These are phyloP conservation scores for Calameuta idolon DNA, from an alignment of 2,888 invertebrate species.

Conservation along the genomic window DNA sequence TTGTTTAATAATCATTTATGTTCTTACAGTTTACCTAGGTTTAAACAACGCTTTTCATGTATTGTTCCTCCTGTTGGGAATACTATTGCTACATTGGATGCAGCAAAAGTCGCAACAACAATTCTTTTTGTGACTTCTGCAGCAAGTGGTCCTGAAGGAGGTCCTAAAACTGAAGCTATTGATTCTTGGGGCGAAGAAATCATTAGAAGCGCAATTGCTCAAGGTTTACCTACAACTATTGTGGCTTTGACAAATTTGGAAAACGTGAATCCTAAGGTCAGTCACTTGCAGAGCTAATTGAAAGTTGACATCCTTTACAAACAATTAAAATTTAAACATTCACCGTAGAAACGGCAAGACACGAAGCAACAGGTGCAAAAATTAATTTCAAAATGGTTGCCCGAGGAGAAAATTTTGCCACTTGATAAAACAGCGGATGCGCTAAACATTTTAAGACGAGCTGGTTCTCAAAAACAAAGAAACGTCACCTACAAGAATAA, in stretches of 20 bases:
- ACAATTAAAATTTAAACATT: conserved; percentile 14
- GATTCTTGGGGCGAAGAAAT: conserved; percentile 86
- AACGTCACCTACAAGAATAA: conserved; percentile 80
- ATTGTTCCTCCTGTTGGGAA: conserved; percentile 80
- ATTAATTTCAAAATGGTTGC: conserved; percentile 78
- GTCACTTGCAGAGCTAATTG: neutral
- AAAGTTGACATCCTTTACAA: conserved; percentile 6
- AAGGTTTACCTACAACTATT: conserved; percentile 84
- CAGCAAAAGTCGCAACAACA: conserved; percentile 89
- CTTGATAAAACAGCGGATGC: conserved; percentile 83
- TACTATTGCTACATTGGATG: conserved; percentile 81
- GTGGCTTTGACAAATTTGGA: conserved; percentile 82
- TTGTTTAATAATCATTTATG: conserved; percentile 21
- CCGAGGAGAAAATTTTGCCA: conserved; percentile 84
- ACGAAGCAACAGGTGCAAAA: conserved; percentile 77
- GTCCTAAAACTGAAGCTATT: conserved; percentile 73
- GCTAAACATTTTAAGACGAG: conserved; percentile 79
- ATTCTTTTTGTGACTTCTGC: conserved; percentile 84
- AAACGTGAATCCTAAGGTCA: conserved; percentile 76
- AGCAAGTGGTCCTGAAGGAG: conserved; percentile 66
- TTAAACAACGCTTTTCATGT: conserved; percentile 91
- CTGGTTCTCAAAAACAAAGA: conserved; percentile 87
- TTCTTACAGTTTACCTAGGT: conserved; percentile 79
- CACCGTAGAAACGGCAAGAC: conserved; percentile 72
- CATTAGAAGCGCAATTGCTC: conserved; percentile 82